A percentile compares a stretch with the other conserved stretches of the same genome.
These are phyloP conservation scores for Epinotia brunnichana DNA, from an alignment of 2,888 invertebrate genomes.

Conservation along the genomic window DNA sequence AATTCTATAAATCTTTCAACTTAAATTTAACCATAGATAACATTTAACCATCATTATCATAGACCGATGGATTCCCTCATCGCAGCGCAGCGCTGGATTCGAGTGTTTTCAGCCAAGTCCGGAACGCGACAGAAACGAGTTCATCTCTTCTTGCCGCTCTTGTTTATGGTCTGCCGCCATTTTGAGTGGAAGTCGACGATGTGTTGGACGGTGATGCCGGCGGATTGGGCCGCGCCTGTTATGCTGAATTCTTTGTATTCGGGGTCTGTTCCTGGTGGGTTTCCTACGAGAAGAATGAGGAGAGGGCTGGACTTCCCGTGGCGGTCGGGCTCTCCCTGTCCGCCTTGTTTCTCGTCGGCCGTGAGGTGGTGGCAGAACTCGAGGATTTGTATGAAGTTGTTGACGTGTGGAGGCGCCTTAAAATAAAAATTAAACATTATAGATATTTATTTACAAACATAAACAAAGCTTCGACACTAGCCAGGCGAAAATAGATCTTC, in stretches of 20 bases:
- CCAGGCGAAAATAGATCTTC: background rate
- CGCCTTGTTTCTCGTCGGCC: conserved; percentile 70
- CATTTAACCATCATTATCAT: conserved; percentile 18
- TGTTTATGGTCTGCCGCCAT: conserved; percentile 89
- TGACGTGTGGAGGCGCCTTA: conserved; percentile 74
- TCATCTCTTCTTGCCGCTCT: conserved; percentile 80
- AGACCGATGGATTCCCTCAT: conserved; percentile 30
- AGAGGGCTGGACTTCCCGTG: conserved; percentile 80
- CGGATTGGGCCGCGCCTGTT: conserved; percentile 90
- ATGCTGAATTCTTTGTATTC: conserved; percentile 87
- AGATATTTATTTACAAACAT: background rate
- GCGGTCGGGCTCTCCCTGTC: conserved; percentile 69
- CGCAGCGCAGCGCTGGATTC: conserved; percentile 53
- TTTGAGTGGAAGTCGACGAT: conserved; percentile 92
- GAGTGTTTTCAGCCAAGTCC: conserved; percentile 64
- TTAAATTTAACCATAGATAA: conserved; percentile 25
- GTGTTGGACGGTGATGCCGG: conserved; percentile 92
- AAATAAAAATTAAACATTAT: background rate
- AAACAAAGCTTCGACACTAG: background rate
- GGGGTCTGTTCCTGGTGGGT: conserved; percentile 75
- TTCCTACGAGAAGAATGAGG: conserved; percentile 91
- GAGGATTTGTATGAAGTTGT: conserved; percentile 90
- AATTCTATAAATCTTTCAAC: conserved; percentile 22
- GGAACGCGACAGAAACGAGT: conserved; percentile 51
- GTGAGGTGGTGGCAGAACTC: conserved; percentile 92